Conservation (phyloP, 2,797 vertebrate genomes). For the Discoglossus pictus region DNA sequence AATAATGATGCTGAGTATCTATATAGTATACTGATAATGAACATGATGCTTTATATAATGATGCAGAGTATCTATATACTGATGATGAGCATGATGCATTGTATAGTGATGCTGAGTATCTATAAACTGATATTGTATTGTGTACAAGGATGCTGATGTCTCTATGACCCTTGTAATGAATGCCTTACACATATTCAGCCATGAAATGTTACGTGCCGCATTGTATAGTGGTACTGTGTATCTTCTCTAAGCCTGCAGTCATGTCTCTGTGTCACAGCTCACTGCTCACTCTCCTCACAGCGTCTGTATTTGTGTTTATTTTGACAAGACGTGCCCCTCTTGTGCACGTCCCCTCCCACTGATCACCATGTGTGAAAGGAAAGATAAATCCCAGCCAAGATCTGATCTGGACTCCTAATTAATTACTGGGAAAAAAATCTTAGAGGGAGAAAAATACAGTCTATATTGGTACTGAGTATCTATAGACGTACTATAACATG, state of each 20-base stretch:
- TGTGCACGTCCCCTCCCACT: slow-evolving; percentile 47
- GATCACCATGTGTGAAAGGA: slow-evolving; percentile 50
- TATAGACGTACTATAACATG: not conserved
- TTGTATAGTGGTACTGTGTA: slow-evolving; percentile 1
- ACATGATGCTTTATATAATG: too few relatives aligned
- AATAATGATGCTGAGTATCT: too few relatives aligned
- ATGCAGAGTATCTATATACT: too few relatives aligned
- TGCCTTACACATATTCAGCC: too few relatives aligned
- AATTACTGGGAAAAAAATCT: slow-evolving; percentile 43
- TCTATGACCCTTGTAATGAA: too few relatives aligned
- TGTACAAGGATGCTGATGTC: too few relatives aligned
- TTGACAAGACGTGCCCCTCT: slow-evolving; percentile 47
- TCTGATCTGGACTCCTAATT: slow-evolving; percentile 51
- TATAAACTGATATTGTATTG: too few relatives aligned
- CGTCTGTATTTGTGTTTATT: slow-evolving; percentile 52
- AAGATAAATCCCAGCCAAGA: slow-evolving; percentile 48
- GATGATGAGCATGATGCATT: too few relatives aligned
- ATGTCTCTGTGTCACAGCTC: slow-evolving; percentile 24
- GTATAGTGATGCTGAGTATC: too few relatives aligned
- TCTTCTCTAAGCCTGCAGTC: slow-evolving; percentile 13
- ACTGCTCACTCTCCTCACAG: slow-evolving; percentile 35
- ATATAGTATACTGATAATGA: too few relatives aligned
- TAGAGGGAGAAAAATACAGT: slow-evolving; percentile 5
- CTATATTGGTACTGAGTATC: slow-evolving; percentile 22
- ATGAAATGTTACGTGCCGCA: too few relatives aligned